phyloP scores from a whole-genome alignment of 2,113 vertebrate species.

The Carassius carassius region DNA sequence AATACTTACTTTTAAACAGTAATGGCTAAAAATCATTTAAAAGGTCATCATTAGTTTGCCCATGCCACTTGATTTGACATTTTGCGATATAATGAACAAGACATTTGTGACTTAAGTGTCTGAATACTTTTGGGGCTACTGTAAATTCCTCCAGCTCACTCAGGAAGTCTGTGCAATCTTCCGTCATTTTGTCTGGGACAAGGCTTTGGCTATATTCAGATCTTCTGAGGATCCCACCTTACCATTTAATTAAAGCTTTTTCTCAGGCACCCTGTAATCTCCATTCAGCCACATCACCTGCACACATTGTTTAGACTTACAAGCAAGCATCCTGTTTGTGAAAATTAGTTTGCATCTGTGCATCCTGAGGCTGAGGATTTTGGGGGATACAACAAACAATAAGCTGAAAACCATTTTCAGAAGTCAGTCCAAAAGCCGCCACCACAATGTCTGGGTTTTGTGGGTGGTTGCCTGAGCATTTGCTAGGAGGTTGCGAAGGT shows the following conservation, averaged over 20 bases:
- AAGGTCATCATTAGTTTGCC: background rate
- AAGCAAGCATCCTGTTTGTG: slow-evolving; percentile 73
- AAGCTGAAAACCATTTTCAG: slow-evolving; percentile 33
- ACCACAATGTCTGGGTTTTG: background rate
- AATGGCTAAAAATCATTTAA: background rate
- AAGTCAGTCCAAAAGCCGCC: background rate
- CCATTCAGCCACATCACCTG: slow-evolving; percentile 66
- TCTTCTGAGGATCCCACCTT: slow-evolving; percentile 54
- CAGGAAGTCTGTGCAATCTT: slow-evolving; percentile 34
- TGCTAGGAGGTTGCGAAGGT: background rate
- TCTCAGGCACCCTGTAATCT: slow-evolving; percentile 63
- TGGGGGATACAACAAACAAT: slow-evolving; percentile 50
- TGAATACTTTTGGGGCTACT: slow-evolving; percentile 2
- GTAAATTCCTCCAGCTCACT: slow-evolving; percentile 36
- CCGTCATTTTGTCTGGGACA: slow-evolving; percentile 48
- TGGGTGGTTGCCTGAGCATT: background rate
- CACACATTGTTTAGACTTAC: slow-evolving; percentile 62
- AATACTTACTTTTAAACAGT: too few relatives aligned
- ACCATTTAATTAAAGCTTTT: slow-evolving; percentile 64
- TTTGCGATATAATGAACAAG: background rate
- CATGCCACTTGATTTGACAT: too few relatives aligned
- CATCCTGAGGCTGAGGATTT: slow-evolving; percentile 66
- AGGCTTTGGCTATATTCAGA: slow-evolving; percentile 49
- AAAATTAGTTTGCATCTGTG: slow-evolving; percentile 61
- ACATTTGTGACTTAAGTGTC: background rate